Base-by-base conservation (phyloP, 1,140 invertebrate species). In the Plodia interpunctella region DNA sequence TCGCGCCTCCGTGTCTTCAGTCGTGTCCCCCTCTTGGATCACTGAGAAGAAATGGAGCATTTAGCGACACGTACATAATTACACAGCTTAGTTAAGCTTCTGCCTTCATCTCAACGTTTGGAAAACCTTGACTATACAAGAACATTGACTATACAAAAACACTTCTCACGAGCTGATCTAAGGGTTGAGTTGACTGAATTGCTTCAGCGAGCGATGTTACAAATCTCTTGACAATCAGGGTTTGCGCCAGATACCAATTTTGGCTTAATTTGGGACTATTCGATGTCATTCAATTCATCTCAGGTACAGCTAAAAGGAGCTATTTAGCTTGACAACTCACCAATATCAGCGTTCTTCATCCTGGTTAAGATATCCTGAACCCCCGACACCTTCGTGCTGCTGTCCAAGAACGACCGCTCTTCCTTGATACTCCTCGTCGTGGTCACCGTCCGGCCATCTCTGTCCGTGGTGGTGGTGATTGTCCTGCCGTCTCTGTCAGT, bases 341-440 rank as follows among this genome's bases (percentile, higher is more conserved):
- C 93, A 65, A 93, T 91, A 74, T 94, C 93, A 62, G 93, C 93
- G 74, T 93, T 94, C 69, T 93, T 92, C 94, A 96, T 96, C 62
- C 94, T 88, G 10, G 91, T 91, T 1, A 96, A 87, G 1, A 95
- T 93, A 80, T 96, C 95, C 66, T 94, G 91, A 0, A 95, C 92
- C 10, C 93, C 93, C 15, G 93, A 92, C 25, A 95, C 94, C 72
- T 92, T 93, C 35, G 92, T 92, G 61, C 66, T 81, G 76, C 93
- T 94, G 64, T 93, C 92, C n/a, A 95, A 90, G 79, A 95, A 95
- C 10, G 93, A 88, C 54, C 74, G 70, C 67, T 84, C 74, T 55
- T 72, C 65, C 13, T 44, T 44, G 55, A 59, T 28, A 59, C 57
- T 49, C 8, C 28, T 35, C 20, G 61, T 32, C 38, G 35, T 57